Percentiles rank a stretch among this genome's conserved stretches.
Evolutionary conservation across 2,888 invertebrate species (phyloP).

Genomic region (Colletes collaris): DNA sequence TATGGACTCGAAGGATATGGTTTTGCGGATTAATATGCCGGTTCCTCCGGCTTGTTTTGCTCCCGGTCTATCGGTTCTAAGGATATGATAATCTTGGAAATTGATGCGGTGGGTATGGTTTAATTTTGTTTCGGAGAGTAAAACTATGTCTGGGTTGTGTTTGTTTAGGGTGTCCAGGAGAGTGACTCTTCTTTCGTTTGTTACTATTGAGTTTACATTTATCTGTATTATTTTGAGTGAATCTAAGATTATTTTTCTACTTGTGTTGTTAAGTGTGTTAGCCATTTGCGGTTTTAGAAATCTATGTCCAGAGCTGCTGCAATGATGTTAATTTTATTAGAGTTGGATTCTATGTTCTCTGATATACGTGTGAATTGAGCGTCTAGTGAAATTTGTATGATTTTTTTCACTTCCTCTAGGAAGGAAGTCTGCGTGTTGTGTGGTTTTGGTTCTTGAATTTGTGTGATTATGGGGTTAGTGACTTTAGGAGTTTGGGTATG

Average conservation of each 20-base stretch:
- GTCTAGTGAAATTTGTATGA: not conserved
- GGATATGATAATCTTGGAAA: constrained; percentile 1
- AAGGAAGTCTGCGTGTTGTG: not conserved
- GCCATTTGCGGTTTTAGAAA: not conserved
- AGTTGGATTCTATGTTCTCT: not conserved
- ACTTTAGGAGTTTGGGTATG: not conserved
- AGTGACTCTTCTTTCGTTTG: not conserved
- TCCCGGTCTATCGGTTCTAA: not conserved
- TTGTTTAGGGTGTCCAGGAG: not conserved
- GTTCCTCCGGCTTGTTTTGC: not conserved
- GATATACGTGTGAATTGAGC: not conserved
- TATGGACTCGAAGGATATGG: not conserved
- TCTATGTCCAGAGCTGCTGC: not conserved
- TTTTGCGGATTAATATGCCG: not conserved
- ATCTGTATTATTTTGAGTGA: constrained; percentile 9
- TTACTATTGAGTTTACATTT: constrained; percentile 18
- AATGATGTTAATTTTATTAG: not conserved
- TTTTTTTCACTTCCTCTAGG: not conserved
- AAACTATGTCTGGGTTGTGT: not conserved
- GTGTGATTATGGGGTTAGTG: not conserved
- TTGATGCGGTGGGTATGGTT: not conserved
- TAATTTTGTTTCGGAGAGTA: constrained; percentile 12
- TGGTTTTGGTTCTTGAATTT: not conserved
- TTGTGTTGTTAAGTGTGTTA: not conserved
- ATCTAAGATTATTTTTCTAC: not conserved